Conservation (phyloP, 2,113 vertebrate species). For the Bubo scandiacus region DNA sequence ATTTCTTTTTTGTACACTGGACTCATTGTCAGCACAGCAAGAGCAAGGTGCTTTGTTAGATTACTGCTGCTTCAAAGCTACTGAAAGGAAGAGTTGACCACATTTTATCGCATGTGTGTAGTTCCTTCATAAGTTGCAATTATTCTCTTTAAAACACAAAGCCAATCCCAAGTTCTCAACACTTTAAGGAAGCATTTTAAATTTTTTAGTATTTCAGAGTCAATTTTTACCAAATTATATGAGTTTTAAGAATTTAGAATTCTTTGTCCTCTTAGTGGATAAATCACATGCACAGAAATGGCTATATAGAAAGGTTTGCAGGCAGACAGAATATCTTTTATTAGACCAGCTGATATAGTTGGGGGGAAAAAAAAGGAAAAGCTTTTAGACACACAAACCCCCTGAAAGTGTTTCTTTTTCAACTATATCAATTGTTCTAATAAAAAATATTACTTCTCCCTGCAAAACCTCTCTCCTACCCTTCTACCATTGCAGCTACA, state of each 20-base stretch:
- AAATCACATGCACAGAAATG: not conserved
- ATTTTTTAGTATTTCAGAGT: not conserved
- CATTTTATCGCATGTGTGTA: not conserved
- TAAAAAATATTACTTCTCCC: constrained; percentile 8
- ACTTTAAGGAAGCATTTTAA: not conserved
- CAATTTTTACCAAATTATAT: not conserved
- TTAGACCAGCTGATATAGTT: not conserved
- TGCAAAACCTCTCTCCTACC: not conserved
- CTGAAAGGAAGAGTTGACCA: constrained; percentile 29
- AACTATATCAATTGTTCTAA: constrained; percentile 9
- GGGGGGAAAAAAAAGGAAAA: rapidly evolving
- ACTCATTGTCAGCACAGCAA: constrained; percentile 50
- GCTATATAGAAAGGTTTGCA: not conserved
- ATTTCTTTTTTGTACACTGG: constrained; percentile 36
- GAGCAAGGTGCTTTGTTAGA: constrained; percentile 40
- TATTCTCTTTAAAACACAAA: not conserved
- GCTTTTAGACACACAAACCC: not conserved
- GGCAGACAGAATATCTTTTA: not conserved
- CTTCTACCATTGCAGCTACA: not conserved
- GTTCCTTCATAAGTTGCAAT: not conserved
- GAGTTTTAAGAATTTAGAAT: not conserved
- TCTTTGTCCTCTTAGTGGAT: not conserved
- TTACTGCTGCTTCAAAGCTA: constrained; percentile 56
- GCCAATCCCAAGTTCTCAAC: not conserved
- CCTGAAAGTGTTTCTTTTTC: not conserved